These are phyloP conservation scores for Pantherophis alleghaniensis DNA, from an alignment of 2,797 vertebrate species.

Conservation along the genomic window DNA sequence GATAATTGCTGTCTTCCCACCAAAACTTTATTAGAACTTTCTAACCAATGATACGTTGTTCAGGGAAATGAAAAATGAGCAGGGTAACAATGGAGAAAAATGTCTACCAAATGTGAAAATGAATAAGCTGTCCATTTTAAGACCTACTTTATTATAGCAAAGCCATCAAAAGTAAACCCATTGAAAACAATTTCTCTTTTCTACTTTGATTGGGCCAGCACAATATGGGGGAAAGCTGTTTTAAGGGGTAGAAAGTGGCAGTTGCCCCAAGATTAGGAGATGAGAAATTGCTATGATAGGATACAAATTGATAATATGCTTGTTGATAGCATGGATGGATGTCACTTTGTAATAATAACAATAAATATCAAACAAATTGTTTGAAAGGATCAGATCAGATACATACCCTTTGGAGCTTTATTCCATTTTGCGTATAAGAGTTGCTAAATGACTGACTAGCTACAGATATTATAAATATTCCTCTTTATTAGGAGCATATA, in stretches of 20 bases:
- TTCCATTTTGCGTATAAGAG: not conserved
- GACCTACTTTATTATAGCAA: not conserved
- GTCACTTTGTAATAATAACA: not conserved
- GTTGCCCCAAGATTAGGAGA: not conserved
- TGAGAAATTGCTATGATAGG: not conserved
- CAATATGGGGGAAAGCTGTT: not conserved
- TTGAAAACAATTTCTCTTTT: not conserved
- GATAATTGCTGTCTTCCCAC: not conserved
- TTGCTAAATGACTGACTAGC: not conserved
- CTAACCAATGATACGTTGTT: not conserved
- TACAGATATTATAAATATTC: not conserved
- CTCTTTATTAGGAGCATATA: not conserved
- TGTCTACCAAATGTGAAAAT: not conserved
- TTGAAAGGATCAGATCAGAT: not conserved
- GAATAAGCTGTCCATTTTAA: not conserved
- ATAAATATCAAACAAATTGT: not conserved
- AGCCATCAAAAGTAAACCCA: not conserved
- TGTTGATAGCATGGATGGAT: not conserved
- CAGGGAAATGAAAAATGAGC: not conserved
- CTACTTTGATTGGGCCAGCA: not conserved
- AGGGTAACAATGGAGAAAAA: not conserved
- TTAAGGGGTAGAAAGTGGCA: not conserved
- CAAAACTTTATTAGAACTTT: not conserved
- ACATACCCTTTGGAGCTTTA: not conserved
- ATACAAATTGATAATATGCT: not conserved